A percentile compares a stretch with the other conserved stretches of the same genome.
Conservation (phyloP, 2,888 invertebrate genomes). For the Agrotis exclamationis region DNA sequence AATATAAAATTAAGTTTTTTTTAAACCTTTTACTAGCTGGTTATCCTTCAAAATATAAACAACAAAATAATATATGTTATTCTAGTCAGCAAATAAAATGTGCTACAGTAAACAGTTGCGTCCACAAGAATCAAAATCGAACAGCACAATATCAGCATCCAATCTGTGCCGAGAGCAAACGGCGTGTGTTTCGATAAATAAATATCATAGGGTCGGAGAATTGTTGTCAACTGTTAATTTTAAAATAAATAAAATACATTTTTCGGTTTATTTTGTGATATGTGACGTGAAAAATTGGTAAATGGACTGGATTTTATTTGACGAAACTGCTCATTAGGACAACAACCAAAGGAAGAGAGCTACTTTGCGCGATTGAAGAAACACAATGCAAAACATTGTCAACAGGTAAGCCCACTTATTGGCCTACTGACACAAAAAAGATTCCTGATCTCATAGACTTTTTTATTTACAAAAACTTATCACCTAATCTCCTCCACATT, state of each 20-base stretch:
- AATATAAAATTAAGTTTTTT: neutral
- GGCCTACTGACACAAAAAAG: no score
- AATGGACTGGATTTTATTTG: neutral
- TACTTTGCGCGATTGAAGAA: no score
- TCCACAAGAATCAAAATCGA: slow-evolving; percentile 43
- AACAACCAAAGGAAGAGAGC: no score
- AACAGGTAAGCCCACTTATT: no score
- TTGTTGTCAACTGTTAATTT: slow-evolving; percentile 15
- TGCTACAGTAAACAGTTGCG: slow-evolving; percentile 37
- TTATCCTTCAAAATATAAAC: neutral
- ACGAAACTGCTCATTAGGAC: no score
- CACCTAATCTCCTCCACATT: no score
- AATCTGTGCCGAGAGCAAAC: slow-evolving; percentile 57
- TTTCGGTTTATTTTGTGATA: neutral
- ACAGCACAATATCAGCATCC: slow-evolving; percentile 58
- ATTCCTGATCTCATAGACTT: no score
- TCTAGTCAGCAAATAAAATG: slow-evolving; percentile 47
- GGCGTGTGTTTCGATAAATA: slow-evolving; percentile 61
- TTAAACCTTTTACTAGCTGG: neutral
- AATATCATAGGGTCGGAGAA: slow-evolving; percentile 48
- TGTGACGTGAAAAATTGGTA: neutral
- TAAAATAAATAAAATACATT: slow-evolving; percentile 20
- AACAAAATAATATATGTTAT: neutral
- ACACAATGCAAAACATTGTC: no score
- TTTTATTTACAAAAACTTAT: no score